Evolutionary conservation across 2,797 vertebrate species (phyloP).

Genomic region (Pteropus rufus): DNA sequence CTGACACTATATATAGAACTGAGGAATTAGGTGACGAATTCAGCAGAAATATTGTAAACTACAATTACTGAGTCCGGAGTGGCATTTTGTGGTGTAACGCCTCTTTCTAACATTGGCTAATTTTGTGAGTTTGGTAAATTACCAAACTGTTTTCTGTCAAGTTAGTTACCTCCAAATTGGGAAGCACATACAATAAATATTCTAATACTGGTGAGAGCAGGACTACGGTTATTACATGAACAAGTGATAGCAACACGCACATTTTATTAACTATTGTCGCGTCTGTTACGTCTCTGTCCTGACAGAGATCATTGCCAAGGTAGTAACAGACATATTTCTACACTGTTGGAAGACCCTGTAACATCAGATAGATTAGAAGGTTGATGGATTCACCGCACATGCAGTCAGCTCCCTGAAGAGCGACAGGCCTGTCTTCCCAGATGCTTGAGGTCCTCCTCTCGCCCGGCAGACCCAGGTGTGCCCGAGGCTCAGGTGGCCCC

Average conservation of each 20-base stretch:
- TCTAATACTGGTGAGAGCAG: not conserved
- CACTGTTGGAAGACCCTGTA: not conserved
- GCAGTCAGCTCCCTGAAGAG: not conserved
- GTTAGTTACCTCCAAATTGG: not conserved
- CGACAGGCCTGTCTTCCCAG: accelerated
- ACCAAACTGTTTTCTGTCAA: not conserved
- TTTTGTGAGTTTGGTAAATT: not conserved
- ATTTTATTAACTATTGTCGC: not conserved
- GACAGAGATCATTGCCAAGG: too few relatives aligned
- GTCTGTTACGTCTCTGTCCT: not conserved
- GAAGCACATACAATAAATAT: not conserved
- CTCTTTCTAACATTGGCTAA: not conserved
- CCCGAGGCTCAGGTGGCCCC: accelerated
- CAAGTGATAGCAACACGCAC: accelerated
- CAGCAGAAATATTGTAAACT: not conserved
- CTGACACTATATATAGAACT: not conserved
- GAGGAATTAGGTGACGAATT: not conserved
- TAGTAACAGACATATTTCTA: not conserved
- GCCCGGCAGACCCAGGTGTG: accelerated
- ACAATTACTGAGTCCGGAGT: not conserved
- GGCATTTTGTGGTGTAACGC: not conserved
- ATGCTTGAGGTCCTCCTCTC: not conserved
- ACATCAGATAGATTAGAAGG: not conserved
- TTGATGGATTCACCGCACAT: not conserved
- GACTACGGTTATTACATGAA: not conserved